Evolutionary conservation across 2,113 vertebrate genomes (phyloP), one percentile per base, ranked within the genome.

Genomic region (Sander lucioperca): DNA sequence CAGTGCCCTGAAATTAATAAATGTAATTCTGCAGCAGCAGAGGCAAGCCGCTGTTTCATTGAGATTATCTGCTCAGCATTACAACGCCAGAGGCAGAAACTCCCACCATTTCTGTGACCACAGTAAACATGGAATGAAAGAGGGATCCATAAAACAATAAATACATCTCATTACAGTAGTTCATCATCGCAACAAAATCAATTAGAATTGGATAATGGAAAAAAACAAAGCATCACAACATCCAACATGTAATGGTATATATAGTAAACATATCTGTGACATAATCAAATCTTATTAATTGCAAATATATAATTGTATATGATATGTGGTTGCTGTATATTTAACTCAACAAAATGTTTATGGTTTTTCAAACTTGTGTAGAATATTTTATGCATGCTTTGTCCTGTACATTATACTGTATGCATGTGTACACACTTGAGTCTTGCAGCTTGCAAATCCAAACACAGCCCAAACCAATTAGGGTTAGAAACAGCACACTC

Each of bases 121-220:
- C 19, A 75, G 76, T 25, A 74, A 80, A 79, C 50, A 67, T 59
- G 36, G 47, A 54, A 45, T 30, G 19, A 64, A 64, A 62, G 11
- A 51, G 15, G 5, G 43, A 74, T 59, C 65, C 54, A 80, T 62
- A 56, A 71, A 84, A 71, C 39, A 84, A 63, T 63, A 76, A 72
- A 65, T 65, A 48, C 1, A 3, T 53, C 56, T 69, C 9, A 69
- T 54, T 77, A 48, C 39, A 62, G 45, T 21, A n/a, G 30, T 21
- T 39, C 14, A 27, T 77, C 48, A 30, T 39, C 18, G 47, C 8
- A n/a, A n/a, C 11, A 23, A 81, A 76, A 56, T 57, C 15, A 30
- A 61, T 56, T 63, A 5, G 15, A 79, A 76, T 57, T 30, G 53
- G 8, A 61, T 51, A 50, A 61, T 70, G 21, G 15, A 57, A 47